Conservation (phyloP, 1,140 invertebrate species). For the Drosophila jambulina region DNA sequence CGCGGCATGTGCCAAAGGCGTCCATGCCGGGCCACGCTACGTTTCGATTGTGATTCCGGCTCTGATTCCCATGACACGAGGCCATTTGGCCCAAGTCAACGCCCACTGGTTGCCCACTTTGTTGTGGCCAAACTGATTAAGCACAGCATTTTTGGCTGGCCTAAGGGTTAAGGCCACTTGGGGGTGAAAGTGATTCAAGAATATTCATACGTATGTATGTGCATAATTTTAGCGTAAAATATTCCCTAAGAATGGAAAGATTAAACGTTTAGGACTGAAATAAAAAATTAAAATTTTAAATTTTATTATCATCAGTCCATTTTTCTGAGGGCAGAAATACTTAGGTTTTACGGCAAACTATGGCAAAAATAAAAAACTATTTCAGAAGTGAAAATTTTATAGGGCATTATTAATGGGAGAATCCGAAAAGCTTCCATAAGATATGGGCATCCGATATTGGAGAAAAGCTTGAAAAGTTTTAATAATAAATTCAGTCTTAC, state of each 20-base stretch:
- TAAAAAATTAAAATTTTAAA: background rate
- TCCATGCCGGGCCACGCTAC: constrained; percentile 29
- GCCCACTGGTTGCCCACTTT: constrained; percentile 48
- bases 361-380: background rate
- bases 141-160: constrained; percentile 3
- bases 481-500: background rate
- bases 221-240: background rate
- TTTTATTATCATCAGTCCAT: background rate
- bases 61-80: constrained; percentile 35
- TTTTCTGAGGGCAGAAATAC: background rate
- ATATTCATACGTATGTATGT: background rate
- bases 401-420: background rate
- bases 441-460: background rate
- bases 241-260: background rate
- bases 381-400: background rate
- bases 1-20: constrained; percentile 78
- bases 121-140: constrained; percentile 48
- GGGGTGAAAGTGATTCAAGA: constrained; percentile 11
- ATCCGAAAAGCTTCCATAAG: background rate
- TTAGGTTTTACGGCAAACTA: background rate
- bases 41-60: constrained; percentile 27
- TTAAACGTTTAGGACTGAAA: background rate
- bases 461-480: background rate
- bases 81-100: constrained; percentile 42
- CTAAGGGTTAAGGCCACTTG: constrained; percentile 4